phyloP scores from a whole-genome alignment of 2,797 vertebrate species.

The Myripristis jacobus region DNA sequence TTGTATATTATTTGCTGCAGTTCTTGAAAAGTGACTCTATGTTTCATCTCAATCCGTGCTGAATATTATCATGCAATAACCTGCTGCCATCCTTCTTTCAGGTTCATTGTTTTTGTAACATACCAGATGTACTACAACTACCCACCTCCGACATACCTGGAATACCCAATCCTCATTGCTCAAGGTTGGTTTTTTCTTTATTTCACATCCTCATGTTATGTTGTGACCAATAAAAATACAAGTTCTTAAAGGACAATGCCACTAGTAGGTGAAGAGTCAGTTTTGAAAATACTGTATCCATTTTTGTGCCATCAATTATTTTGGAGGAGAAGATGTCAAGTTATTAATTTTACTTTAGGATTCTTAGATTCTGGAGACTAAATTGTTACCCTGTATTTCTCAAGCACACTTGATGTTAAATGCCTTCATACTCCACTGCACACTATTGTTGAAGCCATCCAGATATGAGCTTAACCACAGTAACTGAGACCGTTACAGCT shows the following conservation, averaged over 20 bases:
- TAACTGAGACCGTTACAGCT: not conserved
- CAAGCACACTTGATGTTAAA: not conserved
- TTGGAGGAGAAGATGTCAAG: not conserved
- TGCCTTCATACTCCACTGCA: no score
- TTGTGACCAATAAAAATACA: not conserved
- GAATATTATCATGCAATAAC: conserved; percentile 1
- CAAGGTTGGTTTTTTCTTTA: conserved; percentile 86
- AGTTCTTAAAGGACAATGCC: not conserved
- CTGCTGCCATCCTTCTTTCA: conserved; percentile 63
- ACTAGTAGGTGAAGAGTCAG: not conserved
- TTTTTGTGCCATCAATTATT: not conserved
- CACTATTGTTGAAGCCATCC: not conserved
- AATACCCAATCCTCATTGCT: conserved; percentile 92
- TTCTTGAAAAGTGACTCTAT: not conserved
- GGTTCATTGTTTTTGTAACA: conserved; percentile 92
- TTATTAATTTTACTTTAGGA: not conserved
- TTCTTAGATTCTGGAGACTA: not conserved
- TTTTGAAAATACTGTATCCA: not conserved
- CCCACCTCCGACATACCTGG: conserved; percentile 92
- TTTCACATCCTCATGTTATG: not conserved
- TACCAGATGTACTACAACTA: conserved; percentile 95
- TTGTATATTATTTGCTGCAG: not conserved
- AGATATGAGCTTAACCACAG: not conserved
- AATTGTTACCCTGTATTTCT: not conserved
- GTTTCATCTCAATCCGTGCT: not conserved